Evolutionary conservation across 2,113 vertebrate species (phyloP).

Genomic region (Hippocampus guttulatus): DNA sequence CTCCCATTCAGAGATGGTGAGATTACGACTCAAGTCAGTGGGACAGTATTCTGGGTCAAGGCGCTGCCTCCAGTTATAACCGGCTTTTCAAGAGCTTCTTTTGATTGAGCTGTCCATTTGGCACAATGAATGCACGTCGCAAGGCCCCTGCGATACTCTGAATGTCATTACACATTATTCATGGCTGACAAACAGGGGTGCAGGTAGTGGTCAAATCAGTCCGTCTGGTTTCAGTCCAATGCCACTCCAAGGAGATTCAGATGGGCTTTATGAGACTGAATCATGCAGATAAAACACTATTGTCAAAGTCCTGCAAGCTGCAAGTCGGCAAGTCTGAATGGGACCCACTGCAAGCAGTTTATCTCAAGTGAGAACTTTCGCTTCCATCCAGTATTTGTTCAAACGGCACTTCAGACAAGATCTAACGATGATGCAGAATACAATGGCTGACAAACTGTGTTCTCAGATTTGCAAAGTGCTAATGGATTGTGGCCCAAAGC

Average conservation of each 20-base stretch:
- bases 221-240: constrained; percentile 58
- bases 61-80: constrained; percentile 61
- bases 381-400: constrained; percentile 4
- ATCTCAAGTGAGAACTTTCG: not conserved
- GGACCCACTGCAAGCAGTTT: not conserved
- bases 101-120: constrained; percentile 73
- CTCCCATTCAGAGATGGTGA: constrained; percentile 43
- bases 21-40: constrained; percentile 52
- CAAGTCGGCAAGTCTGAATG: not conserved
- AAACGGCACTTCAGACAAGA: constrained; percentile 17
- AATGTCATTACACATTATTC: constrained; percentile 70
- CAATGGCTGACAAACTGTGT: constrained; percentile 44
- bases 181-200: constrained; percentile 66
- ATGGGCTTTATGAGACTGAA: constrained; percentile 21
- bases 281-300: constrained; percentile 5
- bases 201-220: constrained; percentile 68
- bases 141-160: constrained; percentile 58
- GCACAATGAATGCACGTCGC: constrained; percentile 57
- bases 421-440: constrained; percentile 37
- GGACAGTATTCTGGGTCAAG: constrained; percentile 69
- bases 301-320: not conserved
- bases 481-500: constrained; percentile 50
- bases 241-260: constrained; percentile 63
- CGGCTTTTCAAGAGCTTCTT: constrained; percentile 63
- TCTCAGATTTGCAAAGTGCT: constrained; percentile 51